phyloP scores from a whole-genome alignment of 2,113 vertebrate genomes.

The Mobula birostris region DNA sequence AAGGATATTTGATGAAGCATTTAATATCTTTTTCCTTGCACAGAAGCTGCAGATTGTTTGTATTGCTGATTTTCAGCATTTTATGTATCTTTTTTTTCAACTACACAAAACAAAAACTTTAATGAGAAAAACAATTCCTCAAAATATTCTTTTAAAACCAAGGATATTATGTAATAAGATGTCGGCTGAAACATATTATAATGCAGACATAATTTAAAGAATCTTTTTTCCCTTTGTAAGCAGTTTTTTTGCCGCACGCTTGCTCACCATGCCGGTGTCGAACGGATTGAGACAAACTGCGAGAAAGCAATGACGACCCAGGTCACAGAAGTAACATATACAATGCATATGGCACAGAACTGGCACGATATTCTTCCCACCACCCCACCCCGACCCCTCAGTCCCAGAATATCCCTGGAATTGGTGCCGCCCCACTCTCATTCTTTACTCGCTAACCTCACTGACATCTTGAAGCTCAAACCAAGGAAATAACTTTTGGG shows the following conservation, averaged over 20 bases:
- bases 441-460: neutral
- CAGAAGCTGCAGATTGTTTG: too few species aligned
- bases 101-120: conserved; percentile 24
- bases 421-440: neutral
- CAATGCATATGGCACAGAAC: neutral
- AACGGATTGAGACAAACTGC: neutral
- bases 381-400: neutral
- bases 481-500: neutral
- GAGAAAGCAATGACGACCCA: neutral
- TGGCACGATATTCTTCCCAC: neutral
- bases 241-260: neutral
- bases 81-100: too few species aligned
- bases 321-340: neutral
- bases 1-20: too few species aligned
- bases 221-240: neutral
- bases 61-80: too few species aligned
- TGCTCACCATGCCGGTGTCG: neutral
- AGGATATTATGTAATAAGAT: conserved; percentile 35
- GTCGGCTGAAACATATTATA: conserved; percentile 23
- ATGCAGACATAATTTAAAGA: conserved; percentile 33
- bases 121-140: conserved; percentile 23
- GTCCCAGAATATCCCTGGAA: neutral
- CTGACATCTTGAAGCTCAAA: too few species aligned
- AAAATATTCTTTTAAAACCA: conserved; percentile 36
- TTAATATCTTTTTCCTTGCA: too few species aligned